Evolutionary conservation across 2,113 vertebrate genomes (phyloP).

Genomic region (Tetrax tetrax): DNA sequence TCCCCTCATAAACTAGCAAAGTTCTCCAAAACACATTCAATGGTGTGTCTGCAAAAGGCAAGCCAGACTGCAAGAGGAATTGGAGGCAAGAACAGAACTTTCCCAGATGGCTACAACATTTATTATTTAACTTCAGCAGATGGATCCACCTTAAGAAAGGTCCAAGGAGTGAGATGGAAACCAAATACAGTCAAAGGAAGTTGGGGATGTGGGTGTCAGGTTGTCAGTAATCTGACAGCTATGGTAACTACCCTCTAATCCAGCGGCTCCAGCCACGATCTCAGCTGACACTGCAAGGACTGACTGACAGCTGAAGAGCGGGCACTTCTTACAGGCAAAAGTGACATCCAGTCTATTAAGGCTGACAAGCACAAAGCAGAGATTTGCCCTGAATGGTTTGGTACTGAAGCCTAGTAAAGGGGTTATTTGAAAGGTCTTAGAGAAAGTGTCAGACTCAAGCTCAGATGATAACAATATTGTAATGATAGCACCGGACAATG

Average conservation of each 20-base stretch:
- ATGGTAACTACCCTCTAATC: constrained; percentile 99
- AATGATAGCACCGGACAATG: constrained; percentile 98
- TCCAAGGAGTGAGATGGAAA: constrained; percentile 85
- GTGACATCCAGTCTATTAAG: constrained; percentile 99
- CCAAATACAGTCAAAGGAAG: constrained; percentile 93
- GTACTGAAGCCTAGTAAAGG: constrained; percentile 94
- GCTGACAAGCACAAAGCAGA: constrained; percentile 99
- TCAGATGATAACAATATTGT: constrained; percentile 99
- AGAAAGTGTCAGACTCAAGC: constrained; percentile 96
- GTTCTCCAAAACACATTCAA: neutral
- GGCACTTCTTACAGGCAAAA: constrained; percentile 96
- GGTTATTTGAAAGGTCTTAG: constrained; percentile 98
- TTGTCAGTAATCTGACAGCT: constrained; percentile 99
- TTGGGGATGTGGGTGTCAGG: constrained; percentile 97
- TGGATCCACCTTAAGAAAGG: constrained; percentile 83
- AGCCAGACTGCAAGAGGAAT: neutral
- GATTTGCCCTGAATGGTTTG: constrained; percentile 97
- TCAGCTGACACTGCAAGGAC: constrained; percentile 92
- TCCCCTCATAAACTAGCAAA: neutral
- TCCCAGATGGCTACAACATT: constrained; percentile 22
- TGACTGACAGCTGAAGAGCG: constrained; percentile 99
- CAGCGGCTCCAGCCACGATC: constrained; percentile 98
- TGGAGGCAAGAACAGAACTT: constrained; percentile 47
- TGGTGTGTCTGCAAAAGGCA: neutral
- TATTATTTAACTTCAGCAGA: constrained; percentile 62